Evolutionary conservation across 2,113 vertebrate species (phyloP).

Genomic region (Aviceda subcristata): DNA sequence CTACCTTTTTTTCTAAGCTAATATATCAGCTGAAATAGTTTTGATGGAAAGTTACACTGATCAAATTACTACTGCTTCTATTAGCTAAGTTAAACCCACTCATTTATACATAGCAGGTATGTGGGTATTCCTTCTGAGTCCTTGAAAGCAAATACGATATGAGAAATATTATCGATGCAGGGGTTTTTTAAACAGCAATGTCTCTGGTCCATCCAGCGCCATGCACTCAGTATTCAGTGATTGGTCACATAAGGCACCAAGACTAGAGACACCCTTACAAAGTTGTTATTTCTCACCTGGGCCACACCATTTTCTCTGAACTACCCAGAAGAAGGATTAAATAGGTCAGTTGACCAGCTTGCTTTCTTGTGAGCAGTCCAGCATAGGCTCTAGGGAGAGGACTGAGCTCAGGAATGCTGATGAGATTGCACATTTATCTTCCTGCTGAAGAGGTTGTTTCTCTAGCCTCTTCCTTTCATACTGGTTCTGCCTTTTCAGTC

Average conservation of each 20-base stretch:
- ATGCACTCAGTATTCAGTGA: not conserved
- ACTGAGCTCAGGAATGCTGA: not conserved
- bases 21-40: not conserved
- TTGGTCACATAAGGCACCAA: not conserved
- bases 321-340: not conserved
- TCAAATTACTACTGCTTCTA: not conserved
- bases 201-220: not conserved
- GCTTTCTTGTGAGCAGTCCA: not conserved
- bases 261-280: not conserved
- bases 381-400: not conserved
- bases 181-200: not conserved
- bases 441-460: not conserved
- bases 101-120: not conserved
- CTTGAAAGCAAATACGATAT: not conserved
- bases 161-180: not conserved
- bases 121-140: not conserved
- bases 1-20: not conserved
- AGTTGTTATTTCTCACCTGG: not conserved
- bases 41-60: not conserved
- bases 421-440: not conserved
- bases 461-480: not conserved
- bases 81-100: not conserved
- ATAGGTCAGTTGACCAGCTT: not conserved
- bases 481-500: not conserved
- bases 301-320: not conserved